Conservation (phyloP, 2,797 vertebrate species). For the Tapirus indicus region DNA sequence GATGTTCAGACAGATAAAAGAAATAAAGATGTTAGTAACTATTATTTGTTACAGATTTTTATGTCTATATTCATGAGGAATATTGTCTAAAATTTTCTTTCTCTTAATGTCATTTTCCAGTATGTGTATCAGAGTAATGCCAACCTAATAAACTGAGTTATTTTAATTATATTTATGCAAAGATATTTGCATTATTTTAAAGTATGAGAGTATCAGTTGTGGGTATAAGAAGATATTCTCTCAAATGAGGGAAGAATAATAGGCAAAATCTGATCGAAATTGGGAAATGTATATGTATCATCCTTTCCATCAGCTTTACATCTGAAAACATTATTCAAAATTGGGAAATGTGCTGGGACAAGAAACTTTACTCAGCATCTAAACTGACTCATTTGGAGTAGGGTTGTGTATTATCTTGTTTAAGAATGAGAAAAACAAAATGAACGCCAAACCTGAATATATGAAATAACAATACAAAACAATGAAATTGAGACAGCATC, state of each 20-base stretch:
- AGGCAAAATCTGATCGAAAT: background rate
- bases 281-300: background rate
- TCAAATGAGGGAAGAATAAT: background rate
- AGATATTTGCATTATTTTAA: background rate
- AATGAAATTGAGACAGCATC: background rate
- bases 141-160: background rate
- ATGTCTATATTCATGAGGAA: background rate
- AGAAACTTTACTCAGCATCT: background rate
- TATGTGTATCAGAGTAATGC: background rate
- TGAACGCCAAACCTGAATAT: background rate
- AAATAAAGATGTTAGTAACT: background rate
- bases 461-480: background rate
- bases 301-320: background rate
- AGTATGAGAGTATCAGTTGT: background rate
- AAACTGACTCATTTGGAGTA: background rate
- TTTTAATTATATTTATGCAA: background rate
- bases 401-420: background rate
- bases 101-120: background rate
- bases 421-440: background rate
- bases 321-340: background rate
- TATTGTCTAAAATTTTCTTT: constrained; percentile 9
- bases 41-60: background rate
- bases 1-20: background rate
- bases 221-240: background rate
- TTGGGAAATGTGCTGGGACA: background rate